A percentile compares a stretch with the other conserved stretches of the same genome.
Conservation (phyloP, 2,888 invertebrate genomes). For the Plebejus anna region DNA sequence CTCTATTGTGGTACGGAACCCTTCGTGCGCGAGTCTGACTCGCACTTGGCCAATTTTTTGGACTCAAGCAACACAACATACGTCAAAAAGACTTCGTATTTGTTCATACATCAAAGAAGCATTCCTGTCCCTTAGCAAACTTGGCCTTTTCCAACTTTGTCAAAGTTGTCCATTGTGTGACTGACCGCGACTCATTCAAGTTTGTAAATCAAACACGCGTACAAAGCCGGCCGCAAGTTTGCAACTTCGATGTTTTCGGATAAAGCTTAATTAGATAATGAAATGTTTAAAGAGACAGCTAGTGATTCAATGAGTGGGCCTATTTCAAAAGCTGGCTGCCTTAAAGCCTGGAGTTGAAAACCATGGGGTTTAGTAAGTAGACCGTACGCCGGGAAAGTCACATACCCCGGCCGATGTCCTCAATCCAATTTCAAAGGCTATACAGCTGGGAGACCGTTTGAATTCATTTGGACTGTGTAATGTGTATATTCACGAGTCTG, state of each 20-base stretch:
- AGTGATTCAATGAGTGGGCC: neutral
- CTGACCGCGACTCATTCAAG: constrained; percentile 12
- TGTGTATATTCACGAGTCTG: too few species aligned
- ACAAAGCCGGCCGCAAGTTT: neutral
- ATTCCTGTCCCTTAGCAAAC: constrained; percentile 2
- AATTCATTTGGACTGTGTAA: too few species aligned
- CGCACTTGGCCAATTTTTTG: neutral
- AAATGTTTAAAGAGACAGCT: neutral
- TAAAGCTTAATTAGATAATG: constrained; percentile 17
- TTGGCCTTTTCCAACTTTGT: constrained; percentile 5
- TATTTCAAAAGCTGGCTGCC: neutral
- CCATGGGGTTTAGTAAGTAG: too few species aligned
- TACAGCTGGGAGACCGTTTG: too few species aligned
- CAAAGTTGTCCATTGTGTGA: constrained; percentile 15
- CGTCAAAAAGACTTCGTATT: constrained; percentile 11
- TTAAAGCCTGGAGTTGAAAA: too few species aligned
- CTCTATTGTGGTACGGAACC: too few species aligned
- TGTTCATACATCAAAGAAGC: constrained; percentile 10
- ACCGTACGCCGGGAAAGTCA: too few species aligned
- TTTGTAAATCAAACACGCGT: constrained; percentile 11
- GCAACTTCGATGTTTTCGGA: constrained; percentile 7
- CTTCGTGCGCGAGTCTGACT: too few species aligned
- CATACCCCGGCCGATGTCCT: too few species aligned
- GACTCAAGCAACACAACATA: neutral
- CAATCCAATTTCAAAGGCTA: too few species aligned